Conservation (phyloP, 92 coral and sea anemone genomes). For the Zoanthus sociatus region DNA sequence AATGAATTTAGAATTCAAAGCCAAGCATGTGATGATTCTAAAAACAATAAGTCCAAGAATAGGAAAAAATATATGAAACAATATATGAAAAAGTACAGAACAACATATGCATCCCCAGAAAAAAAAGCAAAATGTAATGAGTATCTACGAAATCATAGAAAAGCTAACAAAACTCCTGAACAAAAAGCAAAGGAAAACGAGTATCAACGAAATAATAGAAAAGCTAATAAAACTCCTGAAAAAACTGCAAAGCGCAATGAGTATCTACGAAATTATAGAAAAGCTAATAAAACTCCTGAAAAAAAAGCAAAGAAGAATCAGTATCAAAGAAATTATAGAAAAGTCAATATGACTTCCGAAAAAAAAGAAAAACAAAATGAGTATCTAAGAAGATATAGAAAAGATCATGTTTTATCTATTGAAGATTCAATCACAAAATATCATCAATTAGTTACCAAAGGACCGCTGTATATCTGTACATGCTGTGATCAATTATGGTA, state of each 20-base stretch:
- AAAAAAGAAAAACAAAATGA: slow-evolving; percentile 3
- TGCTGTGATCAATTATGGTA: slow-evolving; percentile 55
- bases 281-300: slow-evolving; percentile 5
- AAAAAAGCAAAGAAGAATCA: slow-evolving; percentile 7
- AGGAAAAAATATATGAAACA: background rate
- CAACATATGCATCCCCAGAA: slow-evolving; percentile 11
- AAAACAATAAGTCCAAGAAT: background rate
- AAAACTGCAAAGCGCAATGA: slow-evolving; percentile 8
- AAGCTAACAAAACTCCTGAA: background rate
- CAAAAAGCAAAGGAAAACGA: background rate
- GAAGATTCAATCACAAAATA: slow-evolving; percentile 3
- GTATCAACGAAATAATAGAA: background rate
- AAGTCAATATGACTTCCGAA: background rate
- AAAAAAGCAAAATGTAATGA: slow-evolving; percentile 11
- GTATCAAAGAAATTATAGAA: background rate
- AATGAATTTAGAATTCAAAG: slow-evolving; percentile 25
- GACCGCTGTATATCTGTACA: slow-evolving; percentile 33
- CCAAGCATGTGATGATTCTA: slow-evolving; percentile 22
- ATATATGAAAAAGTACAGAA: background rate
- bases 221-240: slow-evolving; percentile 7
- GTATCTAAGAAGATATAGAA: background rate
- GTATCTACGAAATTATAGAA: slow-evolving; percentile 4
- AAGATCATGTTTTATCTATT: slow-evolving; percentile 9
- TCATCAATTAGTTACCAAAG: slow-evolving; percentile 10
- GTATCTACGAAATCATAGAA: slow-evolving; percentile 1